A percentile compares a stretch with the other conserved stretches of the same genome.
phyloP scores from a whole-genome alignment of 2,113 vertebrate genomes.

The Aldabrachelys gigantea region DNA sequence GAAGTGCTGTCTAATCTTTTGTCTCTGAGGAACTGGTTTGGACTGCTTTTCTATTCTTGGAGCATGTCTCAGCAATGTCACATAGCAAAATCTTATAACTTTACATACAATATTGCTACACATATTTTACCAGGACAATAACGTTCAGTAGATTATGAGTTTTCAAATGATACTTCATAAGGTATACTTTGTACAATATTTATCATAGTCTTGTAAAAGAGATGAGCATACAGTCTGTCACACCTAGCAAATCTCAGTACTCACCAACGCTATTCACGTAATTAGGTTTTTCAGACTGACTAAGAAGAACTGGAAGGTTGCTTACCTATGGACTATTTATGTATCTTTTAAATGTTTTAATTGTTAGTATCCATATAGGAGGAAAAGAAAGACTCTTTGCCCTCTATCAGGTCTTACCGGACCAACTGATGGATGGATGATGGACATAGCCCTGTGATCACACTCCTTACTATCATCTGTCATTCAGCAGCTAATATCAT shows the following conservation, averaged over 20 bases:
- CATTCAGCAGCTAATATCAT: neutral
- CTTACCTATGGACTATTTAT: neutral
- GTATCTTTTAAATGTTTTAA: neutral
- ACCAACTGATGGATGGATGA: neutral
- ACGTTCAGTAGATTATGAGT: neutral
- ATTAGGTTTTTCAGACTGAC: neutral
- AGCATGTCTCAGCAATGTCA: neutral
- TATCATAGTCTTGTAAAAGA: neutral
- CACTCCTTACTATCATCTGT: neutral
- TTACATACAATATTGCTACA: too few species aligned
- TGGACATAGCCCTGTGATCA: neutral
- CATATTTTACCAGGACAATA: neutral
- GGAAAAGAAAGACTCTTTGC: neutral
- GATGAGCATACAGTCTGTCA: neutral
- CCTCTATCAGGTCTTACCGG: neutral
- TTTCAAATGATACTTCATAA: neutral
- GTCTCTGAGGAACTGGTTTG: neutral
- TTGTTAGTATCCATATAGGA: neutral
- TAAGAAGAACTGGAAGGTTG: neutral
- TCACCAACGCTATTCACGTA: neutral
- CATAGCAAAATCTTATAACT: neutral
- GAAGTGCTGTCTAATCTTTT: neutral
- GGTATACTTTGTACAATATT: neutral
- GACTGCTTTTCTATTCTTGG: neutral
- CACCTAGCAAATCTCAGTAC: neutral